A percentile compares a stretch with the other conserved stretches of the same genome.
Conservation (phyloP, 2,888 invertebrate species). For the Drosophila robusta region DNA sequence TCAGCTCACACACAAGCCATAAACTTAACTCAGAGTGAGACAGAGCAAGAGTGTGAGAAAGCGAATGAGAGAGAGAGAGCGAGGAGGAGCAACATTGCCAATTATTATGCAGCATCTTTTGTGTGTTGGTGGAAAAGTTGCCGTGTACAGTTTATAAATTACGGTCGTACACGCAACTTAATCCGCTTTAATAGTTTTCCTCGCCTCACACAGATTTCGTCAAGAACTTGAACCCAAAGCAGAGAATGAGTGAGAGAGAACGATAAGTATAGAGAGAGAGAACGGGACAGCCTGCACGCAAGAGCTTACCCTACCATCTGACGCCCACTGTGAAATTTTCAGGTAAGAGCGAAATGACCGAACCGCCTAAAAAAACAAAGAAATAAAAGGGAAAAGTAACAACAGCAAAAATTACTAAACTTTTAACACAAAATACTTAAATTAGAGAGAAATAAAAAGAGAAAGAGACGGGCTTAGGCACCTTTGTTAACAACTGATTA, state of each 20-base stretch:
- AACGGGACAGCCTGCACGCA: not conserved
- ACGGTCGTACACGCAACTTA: slow-evolving; percentile 61
- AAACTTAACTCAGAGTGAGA: slow-evolving; percentile 33
- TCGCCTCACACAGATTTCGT: slow-evolving; percentile 50
- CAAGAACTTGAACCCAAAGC: slow-evolving; percentile 46
- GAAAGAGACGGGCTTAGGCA: not conserved
- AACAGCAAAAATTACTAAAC: slow-evolving; percentile 30
- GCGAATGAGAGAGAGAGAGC: not conserved
- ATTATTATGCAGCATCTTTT: slow-evolving; percentile 61
- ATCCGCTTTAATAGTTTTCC: slow-evolving; percentile 60
- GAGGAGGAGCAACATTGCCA: slow-evolving; percentile 40
- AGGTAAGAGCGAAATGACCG: slow-evolving; percentile 32
- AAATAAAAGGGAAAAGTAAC: slow-evolving; percentile 13
- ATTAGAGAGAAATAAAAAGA: not conserved
- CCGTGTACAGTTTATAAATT: slow-evolving; percentile 61
- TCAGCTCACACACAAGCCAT: slow-evolving; percentile 40
- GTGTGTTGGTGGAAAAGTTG: slow-evolving; percentile 45
- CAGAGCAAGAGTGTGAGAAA: not conserved
- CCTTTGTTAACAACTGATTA: not conserved
- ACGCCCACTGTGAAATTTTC: no score
- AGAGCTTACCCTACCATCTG: slow-evolving; percentile 1
- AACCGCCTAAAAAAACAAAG: slow-evolving; percentile 21
- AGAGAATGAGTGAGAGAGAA: slow-evolving; percentile 2
- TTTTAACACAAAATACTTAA: slow-evolving; percentile 20
- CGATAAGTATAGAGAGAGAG: slow-evolving; percentile 3